A percentile compares a stretch with the other conserved stretches of the same genome.
These are phyloP conservation scores for Aurelia sp. DNA, from an alignment of 30 jellyfish, hydroid and myxozoan genomes.

Conservation along the genomic window DNA sequence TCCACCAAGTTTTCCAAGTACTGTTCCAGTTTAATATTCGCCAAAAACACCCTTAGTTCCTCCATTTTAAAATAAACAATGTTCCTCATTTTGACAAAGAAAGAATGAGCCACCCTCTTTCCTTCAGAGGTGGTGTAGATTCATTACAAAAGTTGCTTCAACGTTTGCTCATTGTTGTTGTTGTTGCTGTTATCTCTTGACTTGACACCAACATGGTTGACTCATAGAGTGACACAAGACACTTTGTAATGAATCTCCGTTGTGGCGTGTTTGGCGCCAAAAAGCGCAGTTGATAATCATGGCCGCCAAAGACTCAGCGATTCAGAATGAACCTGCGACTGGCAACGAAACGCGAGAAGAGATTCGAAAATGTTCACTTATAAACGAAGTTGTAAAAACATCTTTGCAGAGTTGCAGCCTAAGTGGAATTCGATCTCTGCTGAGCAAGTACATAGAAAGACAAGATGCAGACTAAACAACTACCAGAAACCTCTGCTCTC, in stretches of 20 bases:
- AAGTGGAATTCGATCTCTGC: constrained; percentile 15
- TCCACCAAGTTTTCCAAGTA: constrained; percentile 30
- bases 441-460: not conserved
- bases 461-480: constrained; percentile 21
- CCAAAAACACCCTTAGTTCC: not conserved
- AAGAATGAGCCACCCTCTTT: too few species aligned
- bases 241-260: not conserved
- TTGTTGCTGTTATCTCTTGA: too few species aligned
- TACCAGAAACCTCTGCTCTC: constrained; percentile 27
- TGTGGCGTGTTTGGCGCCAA: constrained; percentile 14
- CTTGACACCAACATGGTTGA: too few species aligned
- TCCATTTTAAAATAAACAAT: not conserved
- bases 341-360: constrained; percentile 11
- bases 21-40: constrained; percentile 3
- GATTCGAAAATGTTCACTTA: not conserved
- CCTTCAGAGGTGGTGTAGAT: too few species aligned
- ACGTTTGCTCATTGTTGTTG: too few species aligned
- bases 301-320: too few species aligned
- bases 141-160: too few species aligned
- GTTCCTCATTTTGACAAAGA: too few species aligned
- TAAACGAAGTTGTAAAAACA: not conserved
- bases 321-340: not conserved
- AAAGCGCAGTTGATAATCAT: not conserved
- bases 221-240: too few species aligned
- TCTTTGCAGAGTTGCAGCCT: constrained; percentile 8